These are phyloP conservation scores for Listronotus bonariensis DNA, from an alignment of 1,140 invertebrate genomes.

Conservation along the genomic window DNA sequence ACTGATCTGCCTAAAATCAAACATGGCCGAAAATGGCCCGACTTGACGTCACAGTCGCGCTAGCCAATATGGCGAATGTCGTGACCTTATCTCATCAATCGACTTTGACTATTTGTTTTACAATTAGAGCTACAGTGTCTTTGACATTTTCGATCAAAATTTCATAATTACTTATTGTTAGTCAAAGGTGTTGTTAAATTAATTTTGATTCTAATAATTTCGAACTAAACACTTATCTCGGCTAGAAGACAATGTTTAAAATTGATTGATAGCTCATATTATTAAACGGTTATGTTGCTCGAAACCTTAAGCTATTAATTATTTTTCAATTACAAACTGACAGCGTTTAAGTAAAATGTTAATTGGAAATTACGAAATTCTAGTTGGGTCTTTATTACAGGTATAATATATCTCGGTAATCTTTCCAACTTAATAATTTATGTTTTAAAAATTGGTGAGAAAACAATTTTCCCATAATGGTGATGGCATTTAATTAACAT, in stretches of 20 bases:
- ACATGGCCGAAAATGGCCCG: too few species aligned
- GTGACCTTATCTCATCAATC: too few species aligned
- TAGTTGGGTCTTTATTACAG: constrained; percentile 5
- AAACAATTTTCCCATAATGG: constrained; percentile 5
- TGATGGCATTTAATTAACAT: constrained; percentile 7
- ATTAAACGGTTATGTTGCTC: constrained; percentile 16
- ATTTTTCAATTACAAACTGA: constrained; percentile 31
- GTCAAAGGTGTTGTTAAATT: constrained; percentile 9
- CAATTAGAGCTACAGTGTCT: too few species aligned
- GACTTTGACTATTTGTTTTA: too few species aligned
- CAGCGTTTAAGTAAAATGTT: constrained; percentile 31
- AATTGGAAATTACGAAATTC: constrained; percentile 32
- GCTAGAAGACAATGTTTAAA: constrained; percentile 15
- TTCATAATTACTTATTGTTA: not conserved
- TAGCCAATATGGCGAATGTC: too few species aligned
- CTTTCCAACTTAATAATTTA: constrained; percentile 17
- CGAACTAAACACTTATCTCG: constrained; percentile 8
- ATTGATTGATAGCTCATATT: constrained; percentile 24
- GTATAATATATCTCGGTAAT: constrained; percentile 14
- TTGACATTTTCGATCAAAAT: too few species aligned
- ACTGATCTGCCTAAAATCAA: too few species aligned
- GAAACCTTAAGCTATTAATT: constrained; percentile 22
- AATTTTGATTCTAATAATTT: constrained; percentile 6
- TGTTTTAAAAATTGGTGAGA: constrained; percentile 16
- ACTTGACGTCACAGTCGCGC: too few species aligned